Evolutionary conservation across 2,888 invertebrate genomes (phyloP), one percentile per base, ranked within the genome.

Genomic region (Lithophane leautieri): DNA sequence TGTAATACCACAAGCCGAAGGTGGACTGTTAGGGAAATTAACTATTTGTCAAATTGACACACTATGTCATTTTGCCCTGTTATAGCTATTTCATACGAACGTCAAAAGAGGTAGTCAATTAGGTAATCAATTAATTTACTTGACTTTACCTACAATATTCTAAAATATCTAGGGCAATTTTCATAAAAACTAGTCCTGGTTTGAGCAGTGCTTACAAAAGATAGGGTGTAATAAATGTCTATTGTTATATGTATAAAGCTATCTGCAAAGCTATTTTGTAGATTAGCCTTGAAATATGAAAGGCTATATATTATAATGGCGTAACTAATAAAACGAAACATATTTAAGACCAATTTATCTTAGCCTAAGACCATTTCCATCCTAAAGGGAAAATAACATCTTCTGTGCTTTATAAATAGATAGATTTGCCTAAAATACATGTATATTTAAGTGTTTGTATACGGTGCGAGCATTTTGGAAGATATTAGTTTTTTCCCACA

Each of bases 271-370:
- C n/a, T 22, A 44, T 82, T 81, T 50, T 25, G 28, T n/a, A 61
- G 47, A 80, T 65, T 73, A 54, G 40, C 47, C 28, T 25, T 73
- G 54, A 81, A 50, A 62, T 76, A 76, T 82, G 12, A 34, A 68
- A 62, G 58, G 58, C 34, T 58, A 47, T 44, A 81, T 76, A 66
- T 82, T 63, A 63, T n/a, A n/a, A n/a, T 25, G 58, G 28, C 16
- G 47, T 66, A 47, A 19, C 47, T 54, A 25, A 28, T 63, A 25
- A 63, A 50, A 58, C 28, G 28, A n/a, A 82, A 79, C 19, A 56
- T 60, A 54, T 82, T 47, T 52, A 77, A 28, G 34, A 52, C 4
- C 56, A 68, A 56, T 79, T 60, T 82, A 58, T 62, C 50, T 40
- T 61, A 81, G 42, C 22, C 9, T 34, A 11, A 61, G 12, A 76